These are phyloP conservation scores for Phocoena phocoena DNA, from an alignment of 2,113 vertebrate species.

Conservation along the genomic window DNA sequence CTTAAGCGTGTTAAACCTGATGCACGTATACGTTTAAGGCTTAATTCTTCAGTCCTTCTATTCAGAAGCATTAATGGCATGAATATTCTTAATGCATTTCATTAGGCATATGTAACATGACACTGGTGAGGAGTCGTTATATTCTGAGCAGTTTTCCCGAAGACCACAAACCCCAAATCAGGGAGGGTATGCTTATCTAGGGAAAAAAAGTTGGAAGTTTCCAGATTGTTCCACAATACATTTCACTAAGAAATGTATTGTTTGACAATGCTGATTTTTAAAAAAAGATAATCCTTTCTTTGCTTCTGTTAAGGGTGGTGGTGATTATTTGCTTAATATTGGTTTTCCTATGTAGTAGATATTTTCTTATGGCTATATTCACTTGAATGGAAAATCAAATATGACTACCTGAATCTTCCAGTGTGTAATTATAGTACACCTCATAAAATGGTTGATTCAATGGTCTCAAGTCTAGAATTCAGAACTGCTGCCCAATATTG, in stretches of 20 bases:
- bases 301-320: constrained; percentile 68
- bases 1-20: constrained; percentile 25
- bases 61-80: neutral
- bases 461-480: constrained; percentile 67
- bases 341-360: constrained; percentile 39
- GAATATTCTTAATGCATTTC: neutral
- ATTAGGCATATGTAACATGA: neutral
- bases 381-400: constrained; percentile 41
- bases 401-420: constrained; percentile 61
- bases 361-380: constrained; percentile 67
- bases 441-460: constrained; percentile 22
- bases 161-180: constrained; percentile 29
- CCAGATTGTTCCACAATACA: neutral
- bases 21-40: constrained; percentile 41
- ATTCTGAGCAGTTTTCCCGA: constrained; percentile 17
- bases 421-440: constrained; percentile 9
- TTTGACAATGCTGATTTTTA: neutral
- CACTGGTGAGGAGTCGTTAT: neutral
- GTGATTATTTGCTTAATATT: constrained; percentile 56
- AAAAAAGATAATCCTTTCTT: neutral
- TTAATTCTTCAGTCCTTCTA: constrained; percentile 5
- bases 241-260: neutral
- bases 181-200: neutral
- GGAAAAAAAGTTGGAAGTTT: neutral
- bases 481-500: constrained; percentile 76